Conservation (phyloP, 1,140 invertebrate species). For the Pseudomyrmex concolor region DNA sequence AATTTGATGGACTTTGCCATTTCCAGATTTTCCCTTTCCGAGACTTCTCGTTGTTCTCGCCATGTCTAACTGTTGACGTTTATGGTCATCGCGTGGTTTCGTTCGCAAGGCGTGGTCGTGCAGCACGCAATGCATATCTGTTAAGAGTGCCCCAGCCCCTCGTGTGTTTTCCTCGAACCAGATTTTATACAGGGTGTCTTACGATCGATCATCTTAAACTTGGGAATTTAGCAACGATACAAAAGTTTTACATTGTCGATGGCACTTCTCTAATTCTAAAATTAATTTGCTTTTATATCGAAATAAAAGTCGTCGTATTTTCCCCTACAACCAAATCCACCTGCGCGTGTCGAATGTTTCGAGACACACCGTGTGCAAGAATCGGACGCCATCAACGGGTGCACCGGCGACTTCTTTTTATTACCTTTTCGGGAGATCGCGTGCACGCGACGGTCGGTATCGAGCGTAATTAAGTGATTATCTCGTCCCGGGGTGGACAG, state of each 20-base stretch:
- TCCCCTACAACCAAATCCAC: neutral
- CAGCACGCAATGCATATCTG: conserved; percentile 66
- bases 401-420: conserved; percentile 49
- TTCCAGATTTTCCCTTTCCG: neutral
- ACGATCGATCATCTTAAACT: neutral
- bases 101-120: conserved; percentile 30
- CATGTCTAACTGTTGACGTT: conserved; percentile 36
- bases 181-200: conserved; percentile 18
- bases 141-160: conserved; percentile 11
- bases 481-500: conserved; percentile 70
- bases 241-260: neutral
- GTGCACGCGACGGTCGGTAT: conserved; percentile 71
- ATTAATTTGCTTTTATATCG: neutral
- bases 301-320: neutral
- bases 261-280: neutral
- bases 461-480: conserved; percentile 77
- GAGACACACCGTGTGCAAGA: conserved; percentile 32
- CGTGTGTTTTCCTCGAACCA: conserved; percentile 49
- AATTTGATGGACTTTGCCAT: neutral
- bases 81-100: conserved; percentile 48
- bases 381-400: conserved; percentile 26
- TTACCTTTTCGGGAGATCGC: conserved; percentile 63
- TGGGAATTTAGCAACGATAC: neutral
- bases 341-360: conserved; percentile 2
- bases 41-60: neutral